phyloP scores from a whole-genome alignment of 2,113 vertebrate genomes.

The Clarias batrachus region DNA sequence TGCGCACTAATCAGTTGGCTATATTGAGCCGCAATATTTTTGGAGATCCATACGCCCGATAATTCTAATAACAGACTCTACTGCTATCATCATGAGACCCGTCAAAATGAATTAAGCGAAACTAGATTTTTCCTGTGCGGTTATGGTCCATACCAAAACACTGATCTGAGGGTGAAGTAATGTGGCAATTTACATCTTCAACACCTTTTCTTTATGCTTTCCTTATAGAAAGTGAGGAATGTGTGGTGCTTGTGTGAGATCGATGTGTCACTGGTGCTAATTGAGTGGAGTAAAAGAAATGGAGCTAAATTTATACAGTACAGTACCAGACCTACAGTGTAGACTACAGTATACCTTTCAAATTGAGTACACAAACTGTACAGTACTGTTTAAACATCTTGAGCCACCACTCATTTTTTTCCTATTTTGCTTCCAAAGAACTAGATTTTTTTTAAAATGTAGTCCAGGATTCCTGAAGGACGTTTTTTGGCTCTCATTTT shows the following conservation, averaged over 20 bases:
- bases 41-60: background rate
- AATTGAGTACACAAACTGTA: too few relatives aligned
- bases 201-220: background rate
- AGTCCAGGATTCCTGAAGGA: too few relatives aligned
- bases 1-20: background rate
- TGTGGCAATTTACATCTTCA: background rate
- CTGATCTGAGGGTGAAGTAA: background rate
- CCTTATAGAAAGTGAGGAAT: background rate
- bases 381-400: too few relatives aligned
- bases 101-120: background rate
- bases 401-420: too few relatives aligned
- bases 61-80: background rate
- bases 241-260: background rate
- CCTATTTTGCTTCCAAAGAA: too few relatives aligned
- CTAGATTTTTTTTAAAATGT: too few relatives aligned
- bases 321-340: background rate
- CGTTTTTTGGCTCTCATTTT: too few relatives aligned
- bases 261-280: slow-evolving; percentile 1
- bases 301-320: background rate
- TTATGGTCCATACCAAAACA: background rate
- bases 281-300: background rate
- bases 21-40: background rate
- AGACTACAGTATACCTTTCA: too few relatives aligned
- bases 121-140: background rate
- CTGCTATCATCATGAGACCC: background rate